Conservation (phyloP, 2,888 invertebrate genomes). For the Andricus quercusramuli region DNA sequence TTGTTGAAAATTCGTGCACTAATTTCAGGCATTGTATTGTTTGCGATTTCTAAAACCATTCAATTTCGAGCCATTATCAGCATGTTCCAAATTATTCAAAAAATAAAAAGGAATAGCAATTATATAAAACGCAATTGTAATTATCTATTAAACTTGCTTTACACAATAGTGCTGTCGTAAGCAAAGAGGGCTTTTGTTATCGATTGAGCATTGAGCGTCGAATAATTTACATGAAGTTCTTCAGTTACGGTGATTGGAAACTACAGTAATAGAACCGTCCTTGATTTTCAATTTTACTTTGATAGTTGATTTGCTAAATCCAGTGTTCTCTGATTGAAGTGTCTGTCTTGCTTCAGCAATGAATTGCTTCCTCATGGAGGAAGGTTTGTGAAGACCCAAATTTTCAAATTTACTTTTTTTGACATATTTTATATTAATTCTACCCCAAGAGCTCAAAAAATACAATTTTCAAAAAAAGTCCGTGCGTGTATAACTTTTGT, state of each 20-base stretch:
- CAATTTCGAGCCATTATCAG: no score
- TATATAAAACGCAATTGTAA: not conserved
- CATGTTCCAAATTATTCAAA: not conserved
- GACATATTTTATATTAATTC: no score
- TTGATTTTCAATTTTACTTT: slow-evolving; percentile 3
- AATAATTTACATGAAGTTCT: not conserved
- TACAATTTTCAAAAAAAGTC: no score
- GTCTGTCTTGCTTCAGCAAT: not conserved
- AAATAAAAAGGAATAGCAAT: not conserved
- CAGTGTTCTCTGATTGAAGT: not conserved
- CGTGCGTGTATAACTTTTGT: no score
- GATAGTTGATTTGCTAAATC: not conserved
- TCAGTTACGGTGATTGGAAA: not conserved
- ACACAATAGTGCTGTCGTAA: not conserved
- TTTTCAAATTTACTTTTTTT: no score
- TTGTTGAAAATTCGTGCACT: no score
- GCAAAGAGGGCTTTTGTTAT: not conserved
- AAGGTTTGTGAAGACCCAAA: no score
- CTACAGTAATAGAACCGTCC: not conserved
- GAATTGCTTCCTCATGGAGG: not conserved
- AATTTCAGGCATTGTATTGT: no score
- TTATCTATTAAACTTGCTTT: not conserved
- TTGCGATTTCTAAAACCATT: no score
- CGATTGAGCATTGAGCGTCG: not conserved
- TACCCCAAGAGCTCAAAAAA: no score